Base-by-base conservation (phyloP, 2,888 invertebrate genomes). In the Lasioglossum zephyrum region DNA sequence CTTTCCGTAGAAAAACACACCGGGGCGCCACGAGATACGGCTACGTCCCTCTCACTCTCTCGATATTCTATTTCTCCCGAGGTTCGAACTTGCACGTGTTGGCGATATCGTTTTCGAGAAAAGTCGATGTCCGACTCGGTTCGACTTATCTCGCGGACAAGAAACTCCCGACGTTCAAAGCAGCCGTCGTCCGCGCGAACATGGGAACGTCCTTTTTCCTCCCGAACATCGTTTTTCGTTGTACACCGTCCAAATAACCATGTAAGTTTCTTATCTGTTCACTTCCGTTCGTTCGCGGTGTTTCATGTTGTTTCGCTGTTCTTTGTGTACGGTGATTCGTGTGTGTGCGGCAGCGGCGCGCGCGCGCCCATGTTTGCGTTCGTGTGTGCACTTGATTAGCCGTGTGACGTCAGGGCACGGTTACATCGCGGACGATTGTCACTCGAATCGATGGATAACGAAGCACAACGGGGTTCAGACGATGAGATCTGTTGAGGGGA, bases 351-450 rank as follows among this genome's bases (percentile, higher is more conserved):
- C 44, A 13, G 44, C 44, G 44, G 89, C 89, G 88, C 86, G 86
- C 87, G 88, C 89, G 85, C 86, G 73, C 88, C 76, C 79, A 77
- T 87, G 78, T 81, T 83, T 85, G 88, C 89, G 89, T 92, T 89
- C 90, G 93, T 93, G 93, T 93, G 93, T 93, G 93, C 93, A 94
- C 93, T 94, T 93, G 94, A 94, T 94, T 94, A 94, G 93, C 92
- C 90, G 92, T 90, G 93, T 94, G 94, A 94, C 94, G 94, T 94
- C 94, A 94, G 94, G 91, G 90, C 92, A 93, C 93, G 93, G 92
- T 94, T 94, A 94, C 93, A 94, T 94, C 92, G 92, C 92, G 92
- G 86, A 91, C 92, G 92, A 94, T 94, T 94, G 93, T 94, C 94
- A 94, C 93, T 92, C 88, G 66, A 81, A 81, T 84, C 81, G 66